phyloP scores from a whole-genome alignment of 2,888 invertebrate species.

The Coelopa pilipes region DNA sequence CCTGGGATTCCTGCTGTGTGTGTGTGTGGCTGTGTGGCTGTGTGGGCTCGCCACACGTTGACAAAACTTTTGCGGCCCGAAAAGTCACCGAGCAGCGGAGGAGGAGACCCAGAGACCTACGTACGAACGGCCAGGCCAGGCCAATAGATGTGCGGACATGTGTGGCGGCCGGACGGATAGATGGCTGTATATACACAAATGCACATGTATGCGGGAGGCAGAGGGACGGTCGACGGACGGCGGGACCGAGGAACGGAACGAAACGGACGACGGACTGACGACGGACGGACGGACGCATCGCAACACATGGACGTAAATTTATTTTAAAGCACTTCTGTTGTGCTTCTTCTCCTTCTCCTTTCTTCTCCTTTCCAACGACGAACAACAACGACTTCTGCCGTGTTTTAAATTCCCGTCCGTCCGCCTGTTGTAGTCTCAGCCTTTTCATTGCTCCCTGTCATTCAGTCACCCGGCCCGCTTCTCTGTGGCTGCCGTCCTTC shows the following conservation, averaged over 20 bases:
- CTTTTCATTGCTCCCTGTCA: constrained; percentile 1
- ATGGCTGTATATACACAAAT: too few species aligned
- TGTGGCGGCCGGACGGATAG: too few species aligned
- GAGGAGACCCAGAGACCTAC: too few species aligned
- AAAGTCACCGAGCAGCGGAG: constrained; percentile 9
- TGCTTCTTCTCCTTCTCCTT: too few species aligned
- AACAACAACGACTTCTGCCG: neutral
- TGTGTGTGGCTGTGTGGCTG: neutral
- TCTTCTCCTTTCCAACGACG: too few species aligned
- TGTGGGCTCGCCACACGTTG: neutral
- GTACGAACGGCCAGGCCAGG: too few species aligned
- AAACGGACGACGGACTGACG: neutral
- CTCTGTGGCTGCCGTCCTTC: neutral
- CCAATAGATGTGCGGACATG: too few species aligned
- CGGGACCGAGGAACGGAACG: too few species aligned
- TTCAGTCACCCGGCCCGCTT: neutral
- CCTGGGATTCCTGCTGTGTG: neutral
- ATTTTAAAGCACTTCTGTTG: neutral
- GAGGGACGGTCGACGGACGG: neutral
- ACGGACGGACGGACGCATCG: neutral
- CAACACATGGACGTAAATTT: neutral
- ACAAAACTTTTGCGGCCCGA: constrained; percentile 6
- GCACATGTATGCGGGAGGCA: too few species aligned
- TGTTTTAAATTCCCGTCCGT: neutral
- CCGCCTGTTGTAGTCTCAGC: neutral